Conservation (phyloP, 2,113 vertebrate species). For the Oenanthe oenanthe region DNA sequence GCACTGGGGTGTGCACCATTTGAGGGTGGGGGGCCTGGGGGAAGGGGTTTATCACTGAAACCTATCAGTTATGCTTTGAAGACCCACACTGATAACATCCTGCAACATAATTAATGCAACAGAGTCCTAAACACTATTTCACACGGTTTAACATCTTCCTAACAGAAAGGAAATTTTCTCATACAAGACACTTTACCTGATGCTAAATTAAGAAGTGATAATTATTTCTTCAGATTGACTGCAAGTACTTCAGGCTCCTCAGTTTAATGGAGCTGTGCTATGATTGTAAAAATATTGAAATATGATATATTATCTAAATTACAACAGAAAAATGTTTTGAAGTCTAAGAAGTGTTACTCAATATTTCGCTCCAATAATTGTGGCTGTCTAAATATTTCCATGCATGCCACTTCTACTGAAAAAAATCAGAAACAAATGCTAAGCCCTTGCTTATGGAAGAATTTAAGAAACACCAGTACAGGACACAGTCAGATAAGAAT, state of each 20-base stretch:
- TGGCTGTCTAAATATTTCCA: constrained; percentile 1
- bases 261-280: not conserved
- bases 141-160: not conserved
- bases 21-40: not conserved
- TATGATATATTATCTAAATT: not conserved
- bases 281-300: not conserved
- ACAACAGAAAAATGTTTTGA: not conserved
- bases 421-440: not conserved
- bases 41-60: not conserved
- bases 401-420: not conserved
- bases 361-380: not conserved
- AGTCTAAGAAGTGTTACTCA: not conserved
- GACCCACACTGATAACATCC: not conserved
- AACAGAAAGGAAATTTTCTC: not conserved
- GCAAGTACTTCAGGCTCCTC: not conserved
- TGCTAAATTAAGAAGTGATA: not conserved
- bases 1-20: not conserved
- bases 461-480: not conserved
- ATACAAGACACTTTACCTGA: not conserved
- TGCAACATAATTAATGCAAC: not conserved
- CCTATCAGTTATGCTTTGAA: not conserved
- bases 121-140: not conserved
- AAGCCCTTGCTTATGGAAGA: not conserved
- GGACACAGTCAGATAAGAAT: not conserved
- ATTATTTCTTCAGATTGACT: not conserved